Evolutionary conservation across 1,140 invertebrate species (phyloP).

Genomic region (Leguminivora glycinivorella): DNA sequence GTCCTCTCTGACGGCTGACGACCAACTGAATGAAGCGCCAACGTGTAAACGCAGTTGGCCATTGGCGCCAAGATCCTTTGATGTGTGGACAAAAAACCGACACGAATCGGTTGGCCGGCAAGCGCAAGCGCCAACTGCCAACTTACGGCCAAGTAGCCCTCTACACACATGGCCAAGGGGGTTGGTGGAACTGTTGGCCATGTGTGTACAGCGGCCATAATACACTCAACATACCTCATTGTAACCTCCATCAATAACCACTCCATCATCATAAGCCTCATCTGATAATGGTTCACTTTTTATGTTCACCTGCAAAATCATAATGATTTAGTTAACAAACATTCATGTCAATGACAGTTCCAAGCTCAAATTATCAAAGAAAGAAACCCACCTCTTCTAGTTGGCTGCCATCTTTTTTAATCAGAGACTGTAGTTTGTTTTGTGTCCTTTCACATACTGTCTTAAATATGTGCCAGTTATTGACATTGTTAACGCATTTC

Average conservation of each 20-base stretch:
- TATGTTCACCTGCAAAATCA: conserved; percentile 74
- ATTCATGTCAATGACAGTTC: conserved; percentile 54
- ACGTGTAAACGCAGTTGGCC: no score
- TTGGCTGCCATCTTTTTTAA: conserved; percentile 73
- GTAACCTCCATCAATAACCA: conserved; percentile 75
- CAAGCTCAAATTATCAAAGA: conserved; percentile 53
- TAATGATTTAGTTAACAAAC: conserved; percentile 47
- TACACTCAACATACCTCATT: conserved; percentile 63
- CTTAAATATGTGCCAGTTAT: conserved; percentile 80
- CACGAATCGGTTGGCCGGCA: no score
- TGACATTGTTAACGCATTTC: conserved; percentile 79
- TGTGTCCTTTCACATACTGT: conserved; percentile 78
- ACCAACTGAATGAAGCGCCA: no score
- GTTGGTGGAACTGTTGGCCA: no score
- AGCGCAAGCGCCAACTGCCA: no score
- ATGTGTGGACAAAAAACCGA: no score
- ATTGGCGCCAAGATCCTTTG: no score
- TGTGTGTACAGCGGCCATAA: no score
- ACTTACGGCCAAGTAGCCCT: no score
- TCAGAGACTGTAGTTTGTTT: conserved; percentile 77
- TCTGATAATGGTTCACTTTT: conserved; percentile 75
- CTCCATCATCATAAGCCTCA: conserved; percentile 76
- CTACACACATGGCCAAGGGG: no score
- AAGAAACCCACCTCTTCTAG: conserved; percentile 73
- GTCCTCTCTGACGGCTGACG: no score